Conservation (phyloP, 1,140 invertebrate species). For the Campoletis sonorensis region DNA sequence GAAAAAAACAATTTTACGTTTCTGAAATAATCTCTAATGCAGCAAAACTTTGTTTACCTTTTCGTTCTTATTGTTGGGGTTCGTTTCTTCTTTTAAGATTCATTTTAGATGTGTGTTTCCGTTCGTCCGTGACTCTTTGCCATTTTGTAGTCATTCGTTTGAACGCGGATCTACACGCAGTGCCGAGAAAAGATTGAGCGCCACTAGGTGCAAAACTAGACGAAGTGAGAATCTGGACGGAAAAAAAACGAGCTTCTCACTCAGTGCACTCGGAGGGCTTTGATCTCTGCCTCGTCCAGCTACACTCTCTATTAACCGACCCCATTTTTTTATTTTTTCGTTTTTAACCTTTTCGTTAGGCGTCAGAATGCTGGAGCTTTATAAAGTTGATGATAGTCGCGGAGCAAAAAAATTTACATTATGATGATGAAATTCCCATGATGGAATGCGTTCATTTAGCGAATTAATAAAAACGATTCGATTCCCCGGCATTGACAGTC, state of each 20-base stretch:
- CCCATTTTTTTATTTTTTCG: neutral
- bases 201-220: neutral
- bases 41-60: neutral
- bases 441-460: neutral
- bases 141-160: neutral
- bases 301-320: neutral
- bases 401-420: constrained; percentile 32
- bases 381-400: neutral
- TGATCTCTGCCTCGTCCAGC: constrained; percentile 8
- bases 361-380: neutral
- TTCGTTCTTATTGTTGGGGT: neutral
- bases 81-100: neutral
- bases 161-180: neutral
- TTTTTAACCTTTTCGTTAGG: neutral
- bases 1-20: no score
- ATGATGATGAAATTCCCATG: constrained; percentile 52
- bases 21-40: neutral
- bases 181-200: neutral
- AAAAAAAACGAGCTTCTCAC: constrained; percentile 1
- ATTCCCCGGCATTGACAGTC: no score
- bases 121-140: neutral
- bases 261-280: neutral
- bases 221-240: neutral
- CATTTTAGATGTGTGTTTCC: no score
- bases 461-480: no score